Evolutionary conservation across 1,140 invertebrate species (phyloP).

Genomic region (Drosophila obscura): DNA sequence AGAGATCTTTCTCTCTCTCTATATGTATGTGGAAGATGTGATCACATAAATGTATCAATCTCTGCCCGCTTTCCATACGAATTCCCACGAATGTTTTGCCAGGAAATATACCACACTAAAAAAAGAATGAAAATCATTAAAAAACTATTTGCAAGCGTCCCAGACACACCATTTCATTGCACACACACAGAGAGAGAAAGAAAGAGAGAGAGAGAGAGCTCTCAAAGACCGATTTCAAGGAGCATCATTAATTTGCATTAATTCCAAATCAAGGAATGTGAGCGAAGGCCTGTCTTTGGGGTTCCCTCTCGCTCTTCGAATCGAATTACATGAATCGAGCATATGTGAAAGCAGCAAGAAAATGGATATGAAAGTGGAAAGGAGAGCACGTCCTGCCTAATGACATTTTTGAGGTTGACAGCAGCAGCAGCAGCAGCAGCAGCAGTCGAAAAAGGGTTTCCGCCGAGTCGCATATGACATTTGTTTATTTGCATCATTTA

Average conservation of each 20-base stretch:
- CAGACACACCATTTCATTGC: conserved; percentile 29
- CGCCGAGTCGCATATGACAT: conserved; percentile 70
- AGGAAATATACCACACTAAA: background rate
- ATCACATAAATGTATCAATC: too few relatives aligned
- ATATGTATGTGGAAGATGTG: too few relatives aligned
- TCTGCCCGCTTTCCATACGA: background rate
- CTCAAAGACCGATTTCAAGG: background rate
- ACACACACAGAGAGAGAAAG: background rate
- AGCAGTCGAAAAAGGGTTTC: conserved; percentile 28
- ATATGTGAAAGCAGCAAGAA: conserved; percentile 53
- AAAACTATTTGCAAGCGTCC: conserved; percentile 66
- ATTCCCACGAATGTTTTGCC: conserved; percentile 10
- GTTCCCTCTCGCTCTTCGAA: conserved; percentile 46
- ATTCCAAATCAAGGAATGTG: conserved; percentile 80
- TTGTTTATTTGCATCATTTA: conserved; percentile 83
- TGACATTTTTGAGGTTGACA: conserved; percentile 82
- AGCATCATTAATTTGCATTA: conserved; percentile 82
- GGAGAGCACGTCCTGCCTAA: conserved; percentile 75
- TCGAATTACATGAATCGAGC: conserved; percentile 79
- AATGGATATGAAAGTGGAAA: conserved; percentile 2
- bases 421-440: conserved; percentile 1
- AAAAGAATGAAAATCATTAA: conserved; percentile 50
- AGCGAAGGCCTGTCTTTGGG: conserved; percentile 25
- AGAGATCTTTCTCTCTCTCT: too few relatives aligned
- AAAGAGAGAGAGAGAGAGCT: too few relatives aligned